Evolutionary conservation across 2,888 invertebrate species (phyloP).

Genomic region (Rhamnusium bicolor): DNA sequence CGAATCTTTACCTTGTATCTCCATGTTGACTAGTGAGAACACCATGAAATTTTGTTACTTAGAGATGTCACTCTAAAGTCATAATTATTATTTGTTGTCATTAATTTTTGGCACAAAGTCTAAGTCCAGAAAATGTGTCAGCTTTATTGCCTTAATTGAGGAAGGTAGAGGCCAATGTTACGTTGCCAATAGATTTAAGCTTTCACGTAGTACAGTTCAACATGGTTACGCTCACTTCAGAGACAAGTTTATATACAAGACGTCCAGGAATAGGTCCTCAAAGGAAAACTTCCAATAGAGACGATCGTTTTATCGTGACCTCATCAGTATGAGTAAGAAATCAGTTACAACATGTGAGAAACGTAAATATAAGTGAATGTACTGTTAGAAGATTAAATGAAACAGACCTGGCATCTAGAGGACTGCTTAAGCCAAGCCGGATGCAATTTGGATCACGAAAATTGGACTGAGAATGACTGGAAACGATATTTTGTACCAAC

Average conservation of each 20-base stretch:
- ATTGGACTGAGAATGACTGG: neutral
- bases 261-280: neutral
- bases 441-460: neutral
- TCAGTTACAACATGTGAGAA: neutral
- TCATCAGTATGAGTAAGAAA: neutral
- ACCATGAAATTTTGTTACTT: too few species aligned
- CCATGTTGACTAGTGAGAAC: too few species aligned
- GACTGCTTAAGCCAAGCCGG: neutral
- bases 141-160: neutral
- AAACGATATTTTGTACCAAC: neutral
- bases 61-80: too few species aligned
- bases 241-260: neutral
- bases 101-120: too few species aligned
- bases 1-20: too few species aligned
- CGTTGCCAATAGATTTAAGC: neutral
- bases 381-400: neutral
- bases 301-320: neutral
- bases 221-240: neutral
- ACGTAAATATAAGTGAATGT: neutral
- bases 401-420: neutral
- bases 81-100: too few species aligned
- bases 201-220: neutral
- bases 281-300: neutral
- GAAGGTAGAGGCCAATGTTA: neutral
- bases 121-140: neutral